Base-by-base conservation (phyloP, 2,113 vertebrate genomes). In the Tetraodon nigroviridis region DNA sequence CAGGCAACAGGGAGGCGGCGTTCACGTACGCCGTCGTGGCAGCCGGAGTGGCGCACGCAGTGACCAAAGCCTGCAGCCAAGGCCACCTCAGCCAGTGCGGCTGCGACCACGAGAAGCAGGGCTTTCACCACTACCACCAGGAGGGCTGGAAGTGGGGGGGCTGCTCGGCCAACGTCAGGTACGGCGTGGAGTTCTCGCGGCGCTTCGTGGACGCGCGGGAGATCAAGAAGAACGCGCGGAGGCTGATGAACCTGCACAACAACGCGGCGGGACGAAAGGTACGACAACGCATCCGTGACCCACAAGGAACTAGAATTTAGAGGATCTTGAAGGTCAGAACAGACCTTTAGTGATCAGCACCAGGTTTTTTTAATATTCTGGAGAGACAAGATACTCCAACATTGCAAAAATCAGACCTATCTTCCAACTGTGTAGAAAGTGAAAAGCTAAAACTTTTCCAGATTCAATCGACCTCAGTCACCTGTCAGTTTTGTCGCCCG, bases 81-180 rank as follows among this genome's bases (percentile, higher is more conserved):
- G 97, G 97, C 76, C 96, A 98, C 89, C 91, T 99, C 75, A 99
- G 95, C 88, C 95, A 98, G 87, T 99, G 97, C 2, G 94, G 97
- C 79, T 99, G 97, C 22, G 97, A 99, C 90, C 92, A 94, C 0
- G 95, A 98, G 82, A 98, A 99, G 86, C 96, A 99, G 83, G 97
- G 97, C 73, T 96, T 95, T 90, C 95, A 96, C 81, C 92, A 94
- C 49, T 51, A 51, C 88, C 94, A 94, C 69, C 94, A 97, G 46
- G 95, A 98, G 77, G 95, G 97, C 89, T 99, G 97, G 97, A 98
- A 96, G 82, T 99, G 97, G 97, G 97, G 97, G 41, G 97, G 97
- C 85, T 99, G 97, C 88, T 99, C 97, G 0, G 95, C 96, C 0
- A 95, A 98, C 55, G 91, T 98, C 79, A 94, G 94, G 88, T 98